A percentile compares a stretch with the other conserved stretches of the same genome.
Conservation (phyloP, 2,113 vertebrate genomes). For the Notothenia rossii region DNA sequence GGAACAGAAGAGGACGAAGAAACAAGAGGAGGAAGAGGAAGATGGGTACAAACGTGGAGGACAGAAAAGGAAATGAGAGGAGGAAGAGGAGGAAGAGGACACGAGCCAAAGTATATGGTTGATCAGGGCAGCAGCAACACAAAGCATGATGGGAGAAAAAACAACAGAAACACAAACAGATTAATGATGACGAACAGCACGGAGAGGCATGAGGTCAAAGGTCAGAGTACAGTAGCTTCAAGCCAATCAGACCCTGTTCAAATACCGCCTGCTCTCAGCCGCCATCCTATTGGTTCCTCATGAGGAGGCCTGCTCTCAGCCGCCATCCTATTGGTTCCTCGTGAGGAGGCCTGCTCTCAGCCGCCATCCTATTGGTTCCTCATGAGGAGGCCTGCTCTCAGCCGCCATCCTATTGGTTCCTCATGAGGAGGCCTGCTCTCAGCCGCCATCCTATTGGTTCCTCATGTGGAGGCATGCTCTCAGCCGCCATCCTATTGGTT, state of each 20-base stretch:
- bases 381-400: too few species aligned
- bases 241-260: too few species aligned
- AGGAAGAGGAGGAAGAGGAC: constrained; percentile 77
- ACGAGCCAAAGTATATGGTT: constrained; percentile 86
- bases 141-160: constrained; percentile 83
- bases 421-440: too few species aligned
- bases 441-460: too few species aligned
- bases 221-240: constrained; percentile 21
- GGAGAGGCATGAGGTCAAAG: constrained; percentile 22
- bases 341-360: not conserved
- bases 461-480: too few species aligned
- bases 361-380: too few species aligned
- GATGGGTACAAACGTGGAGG: constrained; percentile 34
- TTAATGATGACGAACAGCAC: constrained; percentile 59
- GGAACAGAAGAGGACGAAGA: not conserved
- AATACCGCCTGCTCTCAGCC: too few species aligned
- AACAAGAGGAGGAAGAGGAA: not conserved
- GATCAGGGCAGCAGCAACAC: constrained; percentile 81
- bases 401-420: too few species aligned
- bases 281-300: too few species aligned
- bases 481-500: too few species aligned
- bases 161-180: constrained; percentile 66
- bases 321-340: too few species aligned
- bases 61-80: constrained; percentile 69
- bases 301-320: too few species aligned